phyloP scores from a whole-genome alignment of 2,797 vertebrate genomes.

The Hapalemur alaotrensis region DNA sequence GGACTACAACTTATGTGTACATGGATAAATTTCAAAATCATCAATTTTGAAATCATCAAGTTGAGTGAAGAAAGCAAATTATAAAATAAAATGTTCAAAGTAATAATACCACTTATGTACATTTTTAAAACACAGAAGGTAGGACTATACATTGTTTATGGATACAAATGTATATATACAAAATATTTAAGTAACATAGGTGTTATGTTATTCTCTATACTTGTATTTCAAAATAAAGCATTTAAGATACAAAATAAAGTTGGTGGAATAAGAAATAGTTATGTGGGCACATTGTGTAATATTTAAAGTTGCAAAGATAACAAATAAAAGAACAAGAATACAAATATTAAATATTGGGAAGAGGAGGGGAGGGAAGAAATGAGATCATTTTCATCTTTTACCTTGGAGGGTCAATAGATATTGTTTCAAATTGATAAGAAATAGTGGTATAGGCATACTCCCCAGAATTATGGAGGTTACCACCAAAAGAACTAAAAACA shows the following conservation, averaged over 20 bases:
- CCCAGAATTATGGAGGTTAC: neutral
- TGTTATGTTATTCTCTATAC: neutral
- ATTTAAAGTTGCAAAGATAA: slow-evolving; percentile 16
- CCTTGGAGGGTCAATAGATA: neutral
- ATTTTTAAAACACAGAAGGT: neutral
- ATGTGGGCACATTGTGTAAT: neutral
- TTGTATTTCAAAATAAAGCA: slow-evolving; percentile 15
- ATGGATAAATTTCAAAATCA: neutral
- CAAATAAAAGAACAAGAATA: neutral
- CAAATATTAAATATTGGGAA: slow-evolving; percentile 1
- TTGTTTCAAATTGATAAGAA: slow-evolving; percentile 34
- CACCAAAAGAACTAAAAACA: neutral
- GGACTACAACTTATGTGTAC: neutral
- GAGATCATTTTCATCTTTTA: slow-evolving; percentile 19
- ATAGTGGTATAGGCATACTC: neutral
- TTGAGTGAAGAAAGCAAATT: neutral
- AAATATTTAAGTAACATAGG: neutral
- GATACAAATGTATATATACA: neutral
- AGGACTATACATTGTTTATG: neutral
- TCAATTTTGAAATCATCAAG: neutral
- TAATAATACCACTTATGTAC: neutral
- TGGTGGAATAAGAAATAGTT: neutral
- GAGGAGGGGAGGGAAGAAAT: neutral
- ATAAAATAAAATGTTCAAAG: slow-evolving; percentile 4
- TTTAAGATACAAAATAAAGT: slow-evolving; percentile 21